Conservation (phyloP, 2,797 vertebrate genomes). For the Tympanoctomys barrerae region DNA sequence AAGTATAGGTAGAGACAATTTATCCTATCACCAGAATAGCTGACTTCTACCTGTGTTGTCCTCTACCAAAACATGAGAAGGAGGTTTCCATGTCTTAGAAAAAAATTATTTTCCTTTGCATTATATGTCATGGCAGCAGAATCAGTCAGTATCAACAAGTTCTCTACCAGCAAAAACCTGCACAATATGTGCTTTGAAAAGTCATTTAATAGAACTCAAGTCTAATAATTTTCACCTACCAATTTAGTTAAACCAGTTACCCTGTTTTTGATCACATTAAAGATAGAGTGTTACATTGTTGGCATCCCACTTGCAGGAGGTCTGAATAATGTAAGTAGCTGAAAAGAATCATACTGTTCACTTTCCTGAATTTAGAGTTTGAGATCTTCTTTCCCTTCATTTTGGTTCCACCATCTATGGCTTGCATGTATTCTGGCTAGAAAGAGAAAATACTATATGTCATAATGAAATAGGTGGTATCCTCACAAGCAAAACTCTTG, state of each 20-base stretch:
- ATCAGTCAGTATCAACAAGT: neutral
- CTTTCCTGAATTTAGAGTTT: neutral
- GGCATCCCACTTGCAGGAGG: neutral
- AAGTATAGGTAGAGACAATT: neutral
- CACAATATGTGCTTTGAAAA: neutral
- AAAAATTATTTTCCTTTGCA: neutral
- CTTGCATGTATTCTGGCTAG: neutral
- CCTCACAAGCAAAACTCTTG: neutral
- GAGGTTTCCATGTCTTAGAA: neutral
- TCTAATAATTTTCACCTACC: neutral
- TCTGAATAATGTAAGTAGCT: neutral
- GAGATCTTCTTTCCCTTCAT: neutral
- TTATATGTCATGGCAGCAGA: neutral
- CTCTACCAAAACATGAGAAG: neutral
- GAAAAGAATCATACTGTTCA: neutral
- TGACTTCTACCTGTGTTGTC: neutral
- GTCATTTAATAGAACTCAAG: neutral
- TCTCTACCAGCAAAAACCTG: neutral
- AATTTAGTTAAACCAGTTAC: neutral
- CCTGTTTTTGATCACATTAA: neutral
- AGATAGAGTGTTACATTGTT: neutral
- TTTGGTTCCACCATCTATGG: neutral
- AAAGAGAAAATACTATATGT: neutral
- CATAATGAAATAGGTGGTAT: neutral
- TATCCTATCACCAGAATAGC: neutral